A percentile compares a stretch with the other conserved stretches of the same genome.
Evolutionary conservation across 2,113 vertebrate genomes (phyloP).

Genomic region (Sapajus apella): DNA sequence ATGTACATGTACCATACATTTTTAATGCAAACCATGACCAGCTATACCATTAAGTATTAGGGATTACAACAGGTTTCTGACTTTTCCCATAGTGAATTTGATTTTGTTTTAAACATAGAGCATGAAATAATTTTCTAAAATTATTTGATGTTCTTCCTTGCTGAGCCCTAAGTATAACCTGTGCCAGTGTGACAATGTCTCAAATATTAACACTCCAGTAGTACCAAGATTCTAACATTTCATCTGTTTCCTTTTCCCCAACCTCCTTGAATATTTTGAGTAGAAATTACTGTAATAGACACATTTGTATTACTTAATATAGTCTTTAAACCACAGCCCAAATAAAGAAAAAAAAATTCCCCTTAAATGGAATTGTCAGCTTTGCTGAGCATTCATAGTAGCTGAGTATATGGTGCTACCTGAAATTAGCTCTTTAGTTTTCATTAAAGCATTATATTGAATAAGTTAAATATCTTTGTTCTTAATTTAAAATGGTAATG

Average conservation of each 20-base stretch:
- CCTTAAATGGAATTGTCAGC: slow-evolving; percentile 36
- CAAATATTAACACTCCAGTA: not conserved
- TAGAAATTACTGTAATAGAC: slow-evolving; percentile 42
- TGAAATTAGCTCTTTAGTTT: slow-evolving; percentile 60
- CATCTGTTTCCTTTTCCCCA: not conserved
- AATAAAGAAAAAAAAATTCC: slow-evolving; percentile 18
- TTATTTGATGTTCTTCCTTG: not conserved
- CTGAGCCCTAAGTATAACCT: not conserved
- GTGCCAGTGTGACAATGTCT: not conserved
- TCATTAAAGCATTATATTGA: slow-evolving; percentile 61
- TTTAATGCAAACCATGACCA: not conserved
- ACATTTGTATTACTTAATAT: slow-evolving; percentile 13
- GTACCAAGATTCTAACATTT: not conserved
- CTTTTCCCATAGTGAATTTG: not conserved
- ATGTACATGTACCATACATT: not conserved
- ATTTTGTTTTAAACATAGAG: not conserved
- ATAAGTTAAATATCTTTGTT: slow-evolving; percentile 65
- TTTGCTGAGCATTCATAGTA: slow-evolving; percentile 49
- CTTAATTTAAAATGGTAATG: slow-evolving; percentile 76
- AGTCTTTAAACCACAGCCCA: slow-evolving; percentile 50
- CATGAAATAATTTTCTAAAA: not conserved
- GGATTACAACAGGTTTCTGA: not conserved
- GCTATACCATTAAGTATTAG: not conserved
- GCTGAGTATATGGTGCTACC: slow-evolving; percentile 14
- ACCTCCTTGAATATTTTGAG: slow-evolving; percentile 45